These are phyloP conservation scores for Chamaetylas fuelleborni DNA, from an alignment of 2,113 vertebrate genomes.

Conservation along the genomic window DNA sequence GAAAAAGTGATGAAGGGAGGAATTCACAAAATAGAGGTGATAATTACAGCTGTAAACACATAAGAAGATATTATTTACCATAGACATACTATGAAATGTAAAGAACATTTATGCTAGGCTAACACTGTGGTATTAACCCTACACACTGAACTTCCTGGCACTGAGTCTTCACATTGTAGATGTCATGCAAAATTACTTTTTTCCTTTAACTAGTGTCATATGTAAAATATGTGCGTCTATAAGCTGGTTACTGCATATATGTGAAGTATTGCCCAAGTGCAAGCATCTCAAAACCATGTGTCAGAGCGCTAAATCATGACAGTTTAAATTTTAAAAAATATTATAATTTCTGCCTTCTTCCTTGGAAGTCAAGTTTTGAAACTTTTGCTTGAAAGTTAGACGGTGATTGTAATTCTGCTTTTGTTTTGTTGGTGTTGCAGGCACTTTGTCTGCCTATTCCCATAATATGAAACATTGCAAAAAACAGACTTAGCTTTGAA, in stretches of 20 bases:
- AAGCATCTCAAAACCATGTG: not conserved
- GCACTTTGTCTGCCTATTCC: not conserved
- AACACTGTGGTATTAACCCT: not conserved
- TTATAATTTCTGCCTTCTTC: not conserved
- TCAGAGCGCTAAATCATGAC: not conserved
- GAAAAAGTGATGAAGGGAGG: not conserved
- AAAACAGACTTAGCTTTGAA: not conserved
- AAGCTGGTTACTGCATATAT: not conserved
- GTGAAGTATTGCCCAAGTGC: not conserved
- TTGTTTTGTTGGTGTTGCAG: not conserved
- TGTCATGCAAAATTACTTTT: not conserved
- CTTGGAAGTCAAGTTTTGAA: not conserved
- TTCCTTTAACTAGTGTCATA: not conserved
- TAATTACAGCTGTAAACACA: not conserved
- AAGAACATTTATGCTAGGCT: not conserved
- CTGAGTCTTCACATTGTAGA: not conserved
- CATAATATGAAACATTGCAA: not conserved
- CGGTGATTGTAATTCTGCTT: not conserved
- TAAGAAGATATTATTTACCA: not conserved
- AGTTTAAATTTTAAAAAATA: not conserved
- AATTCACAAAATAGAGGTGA: not conserved
- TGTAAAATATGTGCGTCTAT: not conserved
- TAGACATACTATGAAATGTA: not conserved
- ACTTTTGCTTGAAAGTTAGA: not conserved
- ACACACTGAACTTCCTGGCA: not conserved